phyloP scores from a whole-genome alignment of 1,140 invertebrate genomes.

The Lycorma delicatula region DNA sequence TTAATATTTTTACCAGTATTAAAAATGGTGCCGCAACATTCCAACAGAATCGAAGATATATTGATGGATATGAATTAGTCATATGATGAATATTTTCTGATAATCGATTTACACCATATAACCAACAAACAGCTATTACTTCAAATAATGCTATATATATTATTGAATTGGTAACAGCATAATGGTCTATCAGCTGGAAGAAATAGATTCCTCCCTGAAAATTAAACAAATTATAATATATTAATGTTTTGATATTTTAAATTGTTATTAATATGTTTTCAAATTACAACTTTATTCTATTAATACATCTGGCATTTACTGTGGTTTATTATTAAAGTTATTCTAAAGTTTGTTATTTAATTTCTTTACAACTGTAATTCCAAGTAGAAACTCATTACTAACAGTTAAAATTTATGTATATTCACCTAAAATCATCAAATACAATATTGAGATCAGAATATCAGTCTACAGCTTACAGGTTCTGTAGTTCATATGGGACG shows the following conservation, averaged over 20 bases:
- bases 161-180: conserved; percentile 80
- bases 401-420: too few relatives aligned
- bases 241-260: not conserved
- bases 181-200: conserved; percentile 88
- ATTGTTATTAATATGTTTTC: not conserved
- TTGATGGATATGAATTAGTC: conserved; percentile 67
- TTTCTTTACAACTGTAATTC: not conserved
- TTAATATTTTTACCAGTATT: conserved; percentile 61
- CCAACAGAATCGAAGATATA: conserved; percentile 82
- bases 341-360: not conserved
- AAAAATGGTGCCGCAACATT: conserved; percentile 66
- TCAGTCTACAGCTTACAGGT: too few relatives aligned
- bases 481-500: too few relatives aligned
- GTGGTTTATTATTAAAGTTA: not conserved
- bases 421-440: too few relatives aligned
- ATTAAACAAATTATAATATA: conserved; percentile 14
- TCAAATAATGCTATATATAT: conserved; percentile 90
- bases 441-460: too few relatives aligned
- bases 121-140: conserved; percentile 82
- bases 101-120: conserved; percentile 76
- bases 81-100: conserved; percentile 78
- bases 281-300: not conserved
- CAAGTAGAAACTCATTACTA: too few relatives aligned
- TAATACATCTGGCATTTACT: not conserved
- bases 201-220: conserved; percentile 82